Percentiles rank a stretch among this genome's conserved stretches.
These are phyloP conservation scores for Leucania comma DNA, from an alignment of 2,888 invertebrate species.

Conservation along the genomic window DNA sequence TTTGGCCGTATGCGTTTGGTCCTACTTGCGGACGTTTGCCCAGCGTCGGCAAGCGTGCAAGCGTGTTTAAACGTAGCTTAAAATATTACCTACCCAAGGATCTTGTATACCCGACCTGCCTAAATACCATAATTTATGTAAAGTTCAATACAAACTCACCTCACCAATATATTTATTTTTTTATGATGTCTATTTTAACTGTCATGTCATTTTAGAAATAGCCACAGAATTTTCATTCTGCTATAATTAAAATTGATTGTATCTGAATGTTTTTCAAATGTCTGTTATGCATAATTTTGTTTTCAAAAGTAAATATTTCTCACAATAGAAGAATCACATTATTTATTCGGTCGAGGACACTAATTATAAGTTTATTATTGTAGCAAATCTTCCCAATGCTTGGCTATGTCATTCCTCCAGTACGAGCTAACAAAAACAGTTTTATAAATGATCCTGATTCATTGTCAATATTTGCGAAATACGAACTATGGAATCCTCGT, in stretches of 20 bases:
- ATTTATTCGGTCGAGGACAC: neutral
- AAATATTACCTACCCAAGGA: no score
- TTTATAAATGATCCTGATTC: neutral
- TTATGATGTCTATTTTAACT: neutral
- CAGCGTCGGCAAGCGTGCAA: no score
- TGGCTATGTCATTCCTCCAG: neutral
- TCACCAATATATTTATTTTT: no score
- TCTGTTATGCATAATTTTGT: conserved; percentile 21
- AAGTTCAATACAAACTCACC: no score
- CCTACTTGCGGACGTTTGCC: no score
- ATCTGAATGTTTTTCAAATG: conserved; percentile 29
- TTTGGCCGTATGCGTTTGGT: no score
- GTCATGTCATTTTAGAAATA: neutral
- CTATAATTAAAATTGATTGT: conserved; percentile 5
- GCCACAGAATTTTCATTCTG: no score
- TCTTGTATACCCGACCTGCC: no score
- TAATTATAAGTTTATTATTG: neutral
- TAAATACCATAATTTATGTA: no score
- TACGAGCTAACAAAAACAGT: neutral
- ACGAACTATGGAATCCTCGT: conserved; percentile 32
- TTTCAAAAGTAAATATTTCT: conserved; percentile 26
- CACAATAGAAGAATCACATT: neutral
- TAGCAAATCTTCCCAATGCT: conserved; percentile 2
- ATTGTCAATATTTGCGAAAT: neutral
- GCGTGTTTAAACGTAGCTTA: no score